Base-by-base conservation (phyloP, 2,888 invertebrate species). In the Hyposoter dolosus region DNA sequence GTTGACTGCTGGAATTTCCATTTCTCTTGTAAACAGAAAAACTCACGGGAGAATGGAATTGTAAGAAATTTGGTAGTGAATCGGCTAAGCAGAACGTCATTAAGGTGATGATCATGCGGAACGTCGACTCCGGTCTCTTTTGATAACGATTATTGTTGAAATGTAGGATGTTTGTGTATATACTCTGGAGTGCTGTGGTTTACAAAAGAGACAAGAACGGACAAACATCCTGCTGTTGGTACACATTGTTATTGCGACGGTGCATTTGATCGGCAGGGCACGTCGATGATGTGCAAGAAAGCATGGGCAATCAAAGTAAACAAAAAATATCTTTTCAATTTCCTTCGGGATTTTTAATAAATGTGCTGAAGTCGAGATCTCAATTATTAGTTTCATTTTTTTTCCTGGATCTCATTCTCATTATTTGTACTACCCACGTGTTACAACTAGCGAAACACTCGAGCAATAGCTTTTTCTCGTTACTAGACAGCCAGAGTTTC, bases 381-480 rank as follows among this genome's bases (percentile, higher is more conserved):
- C 91, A 92, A 93, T 93, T 79, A 83, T 83, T 93, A 93, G 92
- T 91, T 91, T 92, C 91, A 88, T 91, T 91, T 91, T 86, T 87
- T 87, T 87, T 87, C 83, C 19, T 88, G 85, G 87, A 83, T 87
- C 77, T 84, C 87, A 43, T 71, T 63, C 56, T 78, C 75, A 17
- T 84, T 65, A 69, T 53, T 74, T 60, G 75, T 71, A 43, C 40
- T 68, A 40, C 72, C 35, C 28, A 75, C 68, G 63, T 75, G 47
- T 45, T 45, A 56, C 65, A 19, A 68, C 60, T 15, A 28, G 12
- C 60, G 28, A 40, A n/a, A 56, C 32, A 47, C 43, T 15, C 43
- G 60, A 76, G 47, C 32, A 43, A 50, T 12, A 63, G 35, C 23
- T 28, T 68, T 63, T 47, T 56, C 77, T 82, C 71, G 69, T 77